These are phyloP conservation scores for Ophion ellenae DNA, from an alignment of 2,888 invertebrate species.

Conservation along the genomic window DNA sequence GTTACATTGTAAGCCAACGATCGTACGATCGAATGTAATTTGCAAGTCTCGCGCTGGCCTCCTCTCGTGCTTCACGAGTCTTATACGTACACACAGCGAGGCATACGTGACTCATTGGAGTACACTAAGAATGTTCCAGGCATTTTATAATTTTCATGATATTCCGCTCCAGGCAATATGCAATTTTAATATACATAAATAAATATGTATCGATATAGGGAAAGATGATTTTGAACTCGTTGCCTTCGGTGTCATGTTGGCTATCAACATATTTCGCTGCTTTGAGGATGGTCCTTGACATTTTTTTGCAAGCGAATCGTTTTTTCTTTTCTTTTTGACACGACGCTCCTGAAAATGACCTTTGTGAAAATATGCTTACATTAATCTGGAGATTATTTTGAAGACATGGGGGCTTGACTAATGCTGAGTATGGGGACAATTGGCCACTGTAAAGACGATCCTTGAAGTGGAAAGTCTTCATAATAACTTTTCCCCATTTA, in stretches of 20 bases:
- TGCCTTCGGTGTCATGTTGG: neutral
- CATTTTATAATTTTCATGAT: slow-evolving; percentile 17
- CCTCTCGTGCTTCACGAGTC: neutral
- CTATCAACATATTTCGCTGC: no score
- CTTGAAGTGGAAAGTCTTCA: no score
- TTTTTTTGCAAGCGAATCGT: no score
- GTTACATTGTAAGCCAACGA: slow-evolving; percentile 63
- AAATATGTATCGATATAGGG: neutral
- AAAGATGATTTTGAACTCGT: neutral
- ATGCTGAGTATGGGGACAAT: no score
- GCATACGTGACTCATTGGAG: neutral
- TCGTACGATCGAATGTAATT: slow-evolving; percentile 60
- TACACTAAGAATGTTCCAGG: slow-evolving; percentile 13
- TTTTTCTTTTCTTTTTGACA: neutral
- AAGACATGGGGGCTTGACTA: no score
- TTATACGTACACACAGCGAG: slow-evolving; percentile 18
- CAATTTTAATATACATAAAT: neutral
- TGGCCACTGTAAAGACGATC: no score
- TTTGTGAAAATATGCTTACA: neutral
- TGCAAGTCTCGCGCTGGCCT: slow-evolving; percentile 34
- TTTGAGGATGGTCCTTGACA: no score
- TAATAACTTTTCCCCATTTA: no score
- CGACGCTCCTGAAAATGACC: neutral
- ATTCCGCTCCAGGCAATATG: neutral
- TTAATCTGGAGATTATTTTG: no score